Percentiles rank a stretch among this genome's conserved stretches.
phyloP scores from a whole-genome alignment of 2,797 vertebrate genomes.

The Sitta carolinensis region DNA sequence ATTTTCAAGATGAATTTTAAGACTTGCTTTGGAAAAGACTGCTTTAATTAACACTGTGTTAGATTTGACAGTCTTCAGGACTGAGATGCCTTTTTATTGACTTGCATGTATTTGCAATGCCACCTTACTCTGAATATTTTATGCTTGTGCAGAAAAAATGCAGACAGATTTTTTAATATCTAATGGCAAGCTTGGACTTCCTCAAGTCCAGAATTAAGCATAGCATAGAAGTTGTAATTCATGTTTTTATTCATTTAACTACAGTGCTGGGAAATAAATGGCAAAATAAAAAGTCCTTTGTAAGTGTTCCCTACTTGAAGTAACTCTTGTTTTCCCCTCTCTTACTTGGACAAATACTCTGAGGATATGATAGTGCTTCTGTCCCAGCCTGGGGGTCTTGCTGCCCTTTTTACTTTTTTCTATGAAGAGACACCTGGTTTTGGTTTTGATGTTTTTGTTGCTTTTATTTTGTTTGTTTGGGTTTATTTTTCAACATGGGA shows the following conservation, averaged over 20 bases:
- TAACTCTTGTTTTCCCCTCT: background rate
- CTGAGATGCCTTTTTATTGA: background rate
- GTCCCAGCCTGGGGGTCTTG: no score
- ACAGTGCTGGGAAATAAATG: background rate
- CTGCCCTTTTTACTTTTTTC: background rate
- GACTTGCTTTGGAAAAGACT: background rate
- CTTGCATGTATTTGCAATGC: background rate
- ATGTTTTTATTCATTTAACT: background rate
- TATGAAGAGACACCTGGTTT: background rate
- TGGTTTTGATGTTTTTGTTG: background rate
- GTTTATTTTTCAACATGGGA: background rate
- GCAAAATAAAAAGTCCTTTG: background rate
- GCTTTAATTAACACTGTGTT: background rate
- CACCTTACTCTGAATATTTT: background rate
- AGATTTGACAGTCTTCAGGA: background rate
- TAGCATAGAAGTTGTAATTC: background rate
- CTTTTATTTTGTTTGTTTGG: background rate
- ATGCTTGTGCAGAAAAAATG: background rate
- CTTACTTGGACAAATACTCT: no score
- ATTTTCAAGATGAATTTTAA: background rate
- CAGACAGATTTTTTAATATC: background rate
- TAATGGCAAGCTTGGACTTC: background rate
- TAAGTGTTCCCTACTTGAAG: background rate
- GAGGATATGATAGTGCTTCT: fast-evolving
- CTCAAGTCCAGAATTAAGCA: background rate